Evolutionary conservation across 2,888 invertebrate genomes (phyloP), one percentile per base, ranked within the genome.

Genomic region (Atethmia centrago): DNA sequence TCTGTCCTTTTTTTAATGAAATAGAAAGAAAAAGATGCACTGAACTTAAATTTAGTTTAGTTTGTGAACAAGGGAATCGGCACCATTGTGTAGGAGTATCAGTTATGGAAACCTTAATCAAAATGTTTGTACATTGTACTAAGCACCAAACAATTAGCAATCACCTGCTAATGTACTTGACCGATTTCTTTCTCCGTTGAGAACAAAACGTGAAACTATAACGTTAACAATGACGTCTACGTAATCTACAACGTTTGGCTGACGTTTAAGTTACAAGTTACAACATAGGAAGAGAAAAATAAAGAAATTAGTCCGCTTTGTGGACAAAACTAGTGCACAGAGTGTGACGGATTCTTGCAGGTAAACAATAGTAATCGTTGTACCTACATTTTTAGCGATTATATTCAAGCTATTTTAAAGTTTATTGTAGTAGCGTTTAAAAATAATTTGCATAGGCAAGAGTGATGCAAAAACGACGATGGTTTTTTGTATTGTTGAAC

Each of bases 201-300:
- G 47, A 76, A 61, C 53, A 64, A 69, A 63, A 63, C 51, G 19
- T 55, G 66, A 74, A 74, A 71, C 72, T 63, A 62, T 66, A 70
- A 67, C 69, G 56, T 63, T 59, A 61, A 80, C 75, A 77, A 84
- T 84, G 71, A 65, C 70, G 71, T 64, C 62, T 71, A 82, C 78
- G 86, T 85, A 86, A 86, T 73, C 28, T 61, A n/a, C n/a, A 66
- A 68, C 63, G 63, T 82, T 82, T 77, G 71, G 55, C 77, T 75
- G 66, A 59, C 75, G 74, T 77, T 83, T 75, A 80, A 71, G 63
- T 89, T 89, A 90, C 89, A 80, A 71, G 63, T 89, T 89, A 90
- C 89, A 81, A 84, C 82, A 88, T 86, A 87, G 88, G 88, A 87
- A 88, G 82, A 79, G 84, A 71, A 85, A 87, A 88, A 85, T 84